A percentile compares a stretch with the other conserved stretches of the same genome.
These are phyloP conservation scores for Entosphenus tridentatus DNA, from an alignment of 2,113 vertebrate genomes.

Conservation along the genomic window DNA sequence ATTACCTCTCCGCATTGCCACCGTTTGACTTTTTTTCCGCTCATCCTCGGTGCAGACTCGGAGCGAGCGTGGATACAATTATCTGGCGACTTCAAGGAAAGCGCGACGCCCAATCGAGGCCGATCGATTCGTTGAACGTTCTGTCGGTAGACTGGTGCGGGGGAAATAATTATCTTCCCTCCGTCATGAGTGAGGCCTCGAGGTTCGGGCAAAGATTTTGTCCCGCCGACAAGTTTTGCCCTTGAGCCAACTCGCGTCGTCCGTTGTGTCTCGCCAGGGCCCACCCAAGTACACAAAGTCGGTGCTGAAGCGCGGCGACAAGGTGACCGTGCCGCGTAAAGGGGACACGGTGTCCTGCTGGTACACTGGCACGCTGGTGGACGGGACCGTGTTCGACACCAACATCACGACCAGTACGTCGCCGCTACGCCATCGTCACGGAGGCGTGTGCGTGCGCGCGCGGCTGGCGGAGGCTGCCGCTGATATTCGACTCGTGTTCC, in stretches of 20 bases:
- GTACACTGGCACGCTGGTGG: slow-evolving; percentile 70
- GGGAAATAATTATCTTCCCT: neutral
- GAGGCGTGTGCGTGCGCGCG: neutral
- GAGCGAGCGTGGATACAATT: too few relatives aligned
- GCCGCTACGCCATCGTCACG: neutral
- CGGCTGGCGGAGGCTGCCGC: too few relatives aligned
- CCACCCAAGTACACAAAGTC: slow-evolving; percentile 65
- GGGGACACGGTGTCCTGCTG: slow-evolving; percentile 80
- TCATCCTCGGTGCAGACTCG: too few relatives aligned
- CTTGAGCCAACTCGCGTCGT: neutral
- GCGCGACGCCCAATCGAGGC: neutral
- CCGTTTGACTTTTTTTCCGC: too few relatives aligned
- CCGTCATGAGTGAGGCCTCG: neutral
- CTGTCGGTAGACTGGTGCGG: neutral
- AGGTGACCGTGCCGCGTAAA: slow-evolving; percentile 75
- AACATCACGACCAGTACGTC: slow-evolving; percentile 54
- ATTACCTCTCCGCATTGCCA: too few relatives aligned
- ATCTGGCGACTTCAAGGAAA: neutral
- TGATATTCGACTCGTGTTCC: too few relatives aligned
- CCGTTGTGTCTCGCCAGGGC: slow-evolving; percentile 25
- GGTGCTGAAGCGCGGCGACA: slow-evolving; percentile 72
- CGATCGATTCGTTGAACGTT: neutral
- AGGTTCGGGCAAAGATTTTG: neutral
- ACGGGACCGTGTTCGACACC: slow-evolving; percentile 81
- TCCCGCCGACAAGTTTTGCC: neutral